Evolutionary conservation across 1,140 invertebrate species (phyloP), one percentile per base, ranked within the genome.

Genomic region (Apocrypta bakeri): DNA sequence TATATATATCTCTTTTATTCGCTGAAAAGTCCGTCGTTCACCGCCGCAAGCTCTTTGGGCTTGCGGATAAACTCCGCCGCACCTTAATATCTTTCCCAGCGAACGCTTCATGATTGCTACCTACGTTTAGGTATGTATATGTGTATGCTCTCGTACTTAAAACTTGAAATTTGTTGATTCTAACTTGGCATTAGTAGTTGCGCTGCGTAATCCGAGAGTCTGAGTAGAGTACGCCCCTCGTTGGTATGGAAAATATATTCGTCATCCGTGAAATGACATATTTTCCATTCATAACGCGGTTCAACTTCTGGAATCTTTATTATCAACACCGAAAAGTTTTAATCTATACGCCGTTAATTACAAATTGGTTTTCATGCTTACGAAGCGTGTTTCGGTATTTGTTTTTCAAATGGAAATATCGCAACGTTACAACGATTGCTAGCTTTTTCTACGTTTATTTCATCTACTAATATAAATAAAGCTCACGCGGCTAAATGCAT

Each of bases 91-190:
- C 79, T 73, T 24, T 33, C 56, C 4, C 2, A 29, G 24, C 79
- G 56, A 73, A 73, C 73, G 66, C 68, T 4, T 37, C 69, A 24
- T 21, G 48, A 56, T 56, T 56, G 27, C 73, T 8, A 24, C 69
- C 68, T 40, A 24, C 25, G 25, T 71, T n/a, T 56, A 17, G 7
- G 48, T 56, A 21, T 27, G 25, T 64, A 27, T 64, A 25, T 40
- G 48, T 83, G 69, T 83, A 69, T 79, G 31, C 76, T 63, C 56
- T 73, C 61, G 64, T 76, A 77, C 83, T 84, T 84, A 81, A 81
- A 81, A 84, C 78, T 81, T 77, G 69, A 80, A 80, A 80, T 84
- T 81, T 77, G 83, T 84, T 81, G 78, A 80, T 81, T 84, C 83
- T 84, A 81, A 84, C 72, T 81, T 77, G 7, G 64, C 66, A 71